Evolutionary conservation across 2,113 vertebrate species (phyloP).

Genomic region (Caretta caretta): DNA sequence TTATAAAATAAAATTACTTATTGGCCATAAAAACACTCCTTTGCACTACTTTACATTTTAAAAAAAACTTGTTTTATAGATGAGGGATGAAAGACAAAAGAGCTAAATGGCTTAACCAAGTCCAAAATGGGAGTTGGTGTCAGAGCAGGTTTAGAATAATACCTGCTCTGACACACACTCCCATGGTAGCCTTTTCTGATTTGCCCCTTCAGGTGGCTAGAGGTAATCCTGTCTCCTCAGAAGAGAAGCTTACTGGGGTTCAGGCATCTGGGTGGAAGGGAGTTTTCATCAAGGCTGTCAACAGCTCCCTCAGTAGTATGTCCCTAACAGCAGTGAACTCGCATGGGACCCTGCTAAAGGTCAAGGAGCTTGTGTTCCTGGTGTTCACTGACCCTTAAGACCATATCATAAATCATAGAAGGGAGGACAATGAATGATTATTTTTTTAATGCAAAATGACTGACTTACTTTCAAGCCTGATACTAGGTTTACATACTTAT

Average conservation of each 20-base stretch:
- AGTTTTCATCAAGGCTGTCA: conserved; percentile 69
- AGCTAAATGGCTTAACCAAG: not conserved
- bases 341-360: conserved; percentile 47
- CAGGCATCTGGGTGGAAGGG: conserved; percentile 60
- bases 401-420: conserved; percentile 46
- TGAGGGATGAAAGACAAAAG: not conserved
- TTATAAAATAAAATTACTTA: not conserved
- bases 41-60: not conserved
- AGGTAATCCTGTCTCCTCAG: not conserved
- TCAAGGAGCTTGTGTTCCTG: no score
- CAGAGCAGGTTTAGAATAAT: not conserved
- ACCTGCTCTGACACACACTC: not conserved
- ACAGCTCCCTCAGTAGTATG: conserved; percentile 57
- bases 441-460: not conserved
- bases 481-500: not conserved
- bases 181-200: not conserved
- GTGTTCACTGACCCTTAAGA: conserved; percentile 22
- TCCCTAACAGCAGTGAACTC: conserved; percentile 62
- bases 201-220: not conserved
- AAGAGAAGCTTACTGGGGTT: conserved; percentile 54
- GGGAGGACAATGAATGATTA: conserved; percentile 45
- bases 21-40: not conserved
- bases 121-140: not conserved
- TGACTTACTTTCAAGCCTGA: not conserved
- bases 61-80: not conserved